Conservation (phyloP, 2,888 invertebrate genomes). For the Sipha maydis region DNA sequence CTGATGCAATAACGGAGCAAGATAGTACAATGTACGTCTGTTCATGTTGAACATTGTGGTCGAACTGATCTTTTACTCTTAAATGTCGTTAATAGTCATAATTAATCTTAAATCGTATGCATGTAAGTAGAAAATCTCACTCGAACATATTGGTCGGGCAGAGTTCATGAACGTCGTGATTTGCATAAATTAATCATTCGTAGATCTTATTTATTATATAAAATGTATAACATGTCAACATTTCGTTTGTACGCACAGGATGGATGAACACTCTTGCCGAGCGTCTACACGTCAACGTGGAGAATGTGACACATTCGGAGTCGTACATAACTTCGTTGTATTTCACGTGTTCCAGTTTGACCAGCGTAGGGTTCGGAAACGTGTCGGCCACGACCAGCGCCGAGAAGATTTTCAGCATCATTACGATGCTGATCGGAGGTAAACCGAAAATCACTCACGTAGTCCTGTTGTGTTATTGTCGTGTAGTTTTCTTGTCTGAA, state of each 20-base stretch:
- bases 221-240: too few relatives aligned
- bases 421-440: conserved; percentile 97
- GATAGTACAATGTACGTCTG: too few relatives aligned
- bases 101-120: too few relatives aligned
- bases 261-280: conserved; percentile 93
- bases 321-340: conserved; percentile 95
- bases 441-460: conserved; percentile 66
- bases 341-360: conserved; percentile 95
- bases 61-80: too few relatives aligned
- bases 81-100: too few relatives aligned
- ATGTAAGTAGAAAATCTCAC: too few relatives aligned
- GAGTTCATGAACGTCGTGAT: too few relatives aligned
- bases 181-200: too few relatives aligned
- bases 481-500: background rate
- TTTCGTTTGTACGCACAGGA: conserved; percentile 71
- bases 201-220: too few relatives aligned
- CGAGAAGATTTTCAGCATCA: conserved; percentile 95
- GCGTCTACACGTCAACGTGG: conserved; percentile 80
- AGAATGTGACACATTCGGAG: conserved; percentile 84
- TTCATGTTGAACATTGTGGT: too few relatives aligned
- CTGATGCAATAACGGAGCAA: too few relatives aligned
- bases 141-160: too few relatives aligned
- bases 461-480: background rate
- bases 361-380: conserved; percentile 97
- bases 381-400: conserved; percentile 94